Conservation (phyloP, 2,113 vertebrate species). For the Ancistrus triradiatus region DNA sequence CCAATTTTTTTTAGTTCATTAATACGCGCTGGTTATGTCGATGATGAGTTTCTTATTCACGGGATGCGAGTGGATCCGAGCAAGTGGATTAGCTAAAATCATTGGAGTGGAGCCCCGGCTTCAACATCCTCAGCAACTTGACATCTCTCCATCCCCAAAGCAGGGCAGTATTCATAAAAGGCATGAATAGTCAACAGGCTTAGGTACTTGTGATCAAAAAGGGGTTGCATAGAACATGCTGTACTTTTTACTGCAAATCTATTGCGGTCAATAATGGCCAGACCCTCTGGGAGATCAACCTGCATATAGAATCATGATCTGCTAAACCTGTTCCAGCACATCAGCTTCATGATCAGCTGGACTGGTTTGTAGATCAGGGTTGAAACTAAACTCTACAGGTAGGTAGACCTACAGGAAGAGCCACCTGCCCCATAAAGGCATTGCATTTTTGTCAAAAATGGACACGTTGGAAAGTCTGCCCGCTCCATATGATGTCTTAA, state of each 20-base stretch:
- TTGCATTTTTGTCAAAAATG: too few relatives aligned
- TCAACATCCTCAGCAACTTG: conserved; percentile 34
- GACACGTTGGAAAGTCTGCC: too few relatives aligned
- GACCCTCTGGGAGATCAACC: conserved; percentile 1
- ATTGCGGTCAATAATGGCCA: not conserved
- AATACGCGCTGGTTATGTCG: conserved; percentile 23
- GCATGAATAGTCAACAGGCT: not conserved
- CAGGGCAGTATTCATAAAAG: too few relatives aligned
- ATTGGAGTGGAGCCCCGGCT: conserved; percentile 24
- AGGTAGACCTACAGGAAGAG: not conserved
- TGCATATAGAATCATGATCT: conserved; percentile 6
- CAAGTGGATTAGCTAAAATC: conserved; percentile 40
- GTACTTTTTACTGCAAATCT: too few relatives aligned
- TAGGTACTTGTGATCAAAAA: too few relatives aligned
- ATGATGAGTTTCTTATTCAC: conserved; percentile 31
- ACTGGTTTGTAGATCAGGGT: not conserved
- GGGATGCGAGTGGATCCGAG: conserved; percentile 22
- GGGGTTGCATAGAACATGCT: too few relatives aligned
- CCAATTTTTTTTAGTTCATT: conserved; percentile 29
- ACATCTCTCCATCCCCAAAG: conserved; percentile 1
- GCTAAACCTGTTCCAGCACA: not conserved
- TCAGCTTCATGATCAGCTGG: not conserved
- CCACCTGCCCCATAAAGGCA: too few relatives aligned
- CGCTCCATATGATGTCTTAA: too few relatives aligned
- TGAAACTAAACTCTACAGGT: conserved; percentile 6